phyloP scores from a whole-genome alignment of 2,113 vertebrate genomes.

The Albula goreensis region DNA sequence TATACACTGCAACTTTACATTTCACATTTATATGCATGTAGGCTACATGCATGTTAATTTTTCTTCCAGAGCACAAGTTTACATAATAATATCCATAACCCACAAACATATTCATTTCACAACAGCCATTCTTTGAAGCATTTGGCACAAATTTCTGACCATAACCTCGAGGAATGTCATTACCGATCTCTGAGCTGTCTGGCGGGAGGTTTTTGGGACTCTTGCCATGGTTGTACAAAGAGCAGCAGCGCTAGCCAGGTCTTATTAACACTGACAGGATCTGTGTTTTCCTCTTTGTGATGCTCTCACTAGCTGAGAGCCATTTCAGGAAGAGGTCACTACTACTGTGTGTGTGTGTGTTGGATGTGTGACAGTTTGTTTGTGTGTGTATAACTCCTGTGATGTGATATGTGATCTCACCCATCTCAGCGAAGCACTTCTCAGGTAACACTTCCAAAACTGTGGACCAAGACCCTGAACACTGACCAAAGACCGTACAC shows the following conservation, averaged over 20 bases:
- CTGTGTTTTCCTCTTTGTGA: not conserved
- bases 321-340: not conserved
- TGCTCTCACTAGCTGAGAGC: not conserved
- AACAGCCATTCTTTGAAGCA: not conserved
- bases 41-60: not conserved
- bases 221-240: not conserved
- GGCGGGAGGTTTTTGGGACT: not conserved
- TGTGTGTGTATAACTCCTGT: too few species aligned
- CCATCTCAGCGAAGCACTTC: too few species aligned
- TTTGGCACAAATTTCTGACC: not conserved
- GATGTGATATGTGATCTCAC: too few species aligned
- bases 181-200: not conserved
- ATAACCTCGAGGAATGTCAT: not conserved
- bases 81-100: not conserved
- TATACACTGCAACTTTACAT: not conserved
- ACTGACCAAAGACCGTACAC: too few species aligned
- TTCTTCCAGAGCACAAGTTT: not conserved
- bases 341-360: too few species aligned
- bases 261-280: not conserved
- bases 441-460: too few species aligned
- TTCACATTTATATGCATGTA: constrained; percentile 1
- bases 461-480: too few species aligned
- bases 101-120: not conserved
- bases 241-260: not conserved
- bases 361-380: too few species aligned